A percentile compares a stretch with the other conserved stretches of the same genome.
phyloP scores from a whole-genome alignment of 2,888 invertebrate genomes.

The Drosophila phalerata region DNA sequence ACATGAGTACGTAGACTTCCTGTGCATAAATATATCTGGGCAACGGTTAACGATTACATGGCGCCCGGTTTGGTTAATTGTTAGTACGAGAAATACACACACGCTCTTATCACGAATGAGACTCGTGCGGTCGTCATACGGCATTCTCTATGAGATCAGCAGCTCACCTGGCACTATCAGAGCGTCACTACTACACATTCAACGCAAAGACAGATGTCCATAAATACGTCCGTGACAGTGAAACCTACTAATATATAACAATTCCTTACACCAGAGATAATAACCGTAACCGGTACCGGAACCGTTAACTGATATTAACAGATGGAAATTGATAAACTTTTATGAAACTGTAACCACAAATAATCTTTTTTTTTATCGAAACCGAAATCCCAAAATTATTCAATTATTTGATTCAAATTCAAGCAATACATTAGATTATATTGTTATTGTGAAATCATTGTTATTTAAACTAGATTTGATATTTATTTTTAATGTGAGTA shows the following conservation, averaged over 20 bases:
- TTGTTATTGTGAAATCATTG: too few species aligned
- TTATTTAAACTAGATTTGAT: too few species aligned
- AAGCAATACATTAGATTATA: too few species aligned
- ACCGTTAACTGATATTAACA: too few species aligned
- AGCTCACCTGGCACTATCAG: constrained; percentile 34
- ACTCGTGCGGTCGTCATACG: constrained; percentile 20
- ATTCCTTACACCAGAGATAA: background rate
- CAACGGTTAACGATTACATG: constrained; percentile 30
- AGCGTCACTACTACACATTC: constrained; percentile 6
- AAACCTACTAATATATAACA: background rate
- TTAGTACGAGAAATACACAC: constrained; percentile 11
- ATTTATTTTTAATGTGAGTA: too few species aligned
- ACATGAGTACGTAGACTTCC: constrained; percentile 6
- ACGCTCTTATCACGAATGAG: constrained; percentile 34
- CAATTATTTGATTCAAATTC: too few species aligned
- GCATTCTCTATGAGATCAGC: constrained; percentile 18
- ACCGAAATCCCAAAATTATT: too few species aligned
- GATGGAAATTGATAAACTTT: too few species aligned
- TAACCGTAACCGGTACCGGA: too few species aligned
- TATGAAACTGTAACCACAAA: too few species aligned
- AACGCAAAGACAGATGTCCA: constrained; percentile 14
- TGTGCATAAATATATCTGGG: background rate
- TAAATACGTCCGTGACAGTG: constrained; percentile 8
- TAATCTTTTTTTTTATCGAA: too few species aligned
- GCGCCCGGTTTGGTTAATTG: background rate